These are phyloP conservation scores for Octomys mimax DNA, from an alignment of 2,797 vertebrate species.

Conservation along the genomic window DNA sequence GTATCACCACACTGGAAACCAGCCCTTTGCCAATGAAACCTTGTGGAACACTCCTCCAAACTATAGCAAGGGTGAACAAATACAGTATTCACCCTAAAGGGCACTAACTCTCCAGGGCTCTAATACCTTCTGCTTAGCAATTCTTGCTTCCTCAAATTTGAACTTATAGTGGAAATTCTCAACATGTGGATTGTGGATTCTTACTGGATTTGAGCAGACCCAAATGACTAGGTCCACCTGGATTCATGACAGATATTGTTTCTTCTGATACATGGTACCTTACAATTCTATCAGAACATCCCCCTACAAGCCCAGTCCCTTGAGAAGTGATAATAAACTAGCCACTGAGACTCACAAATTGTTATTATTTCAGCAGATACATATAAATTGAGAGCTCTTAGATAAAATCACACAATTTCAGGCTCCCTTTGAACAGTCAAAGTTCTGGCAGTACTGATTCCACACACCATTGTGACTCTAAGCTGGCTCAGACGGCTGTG, in stretches of 20 bases:
- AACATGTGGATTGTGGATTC: too few species aligned
- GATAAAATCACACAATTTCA: neutral
- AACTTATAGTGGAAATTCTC: neutral
- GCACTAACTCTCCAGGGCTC: neutral
- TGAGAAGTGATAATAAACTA: neutral
- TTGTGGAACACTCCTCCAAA: neutral
- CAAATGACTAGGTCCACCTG: neutral
- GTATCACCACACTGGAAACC: neutral
- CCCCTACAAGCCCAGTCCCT: neutral
- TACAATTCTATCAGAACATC: neutral
- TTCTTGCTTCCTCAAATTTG: neutral
- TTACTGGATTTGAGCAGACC: neutral
- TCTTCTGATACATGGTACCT: neutral
- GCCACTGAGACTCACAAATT: neutral
- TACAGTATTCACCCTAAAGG: neutral
- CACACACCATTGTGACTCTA: neutral
- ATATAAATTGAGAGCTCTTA: neutral
- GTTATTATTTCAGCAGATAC: neutral
- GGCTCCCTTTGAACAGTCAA: neutral
- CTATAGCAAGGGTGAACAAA: neutral
- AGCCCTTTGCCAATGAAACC: neutral
- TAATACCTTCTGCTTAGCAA: neutral
- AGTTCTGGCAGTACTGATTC: neutral
- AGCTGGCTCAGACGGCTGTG: neutral
- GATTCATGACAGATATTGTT: neutral